A percentile compares a stretch with the other conserved stretches of the same genome.
Conservation (phyloP, 2,888 invertebrate species). For the Lepidocyrtinus sp. region DNA sequence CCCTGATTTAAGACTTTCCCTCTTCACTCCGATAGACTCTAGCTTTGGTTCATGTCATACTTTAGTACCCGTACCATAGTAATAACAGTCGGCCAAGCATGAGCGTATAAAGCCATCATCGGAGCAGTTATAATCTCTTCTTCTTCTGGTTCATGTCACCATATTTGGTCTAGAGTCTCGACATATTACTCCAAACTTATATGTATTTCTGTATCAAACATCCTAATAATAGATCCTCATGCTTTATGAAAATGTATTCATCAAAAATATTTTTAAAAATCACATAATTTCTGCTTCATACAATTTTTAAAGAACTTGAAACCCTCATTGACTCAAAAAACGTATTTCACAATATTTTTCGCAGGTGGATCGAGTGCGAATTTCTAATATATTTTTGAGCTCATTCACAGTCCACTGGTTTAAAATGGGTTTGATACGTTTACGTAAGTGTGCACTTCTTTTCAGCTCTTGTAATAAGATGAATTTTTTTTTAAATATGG, state of each 20-base stretch:
- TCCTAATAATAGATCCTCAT: not conserved
- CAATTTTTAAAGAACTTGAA: not conserved
- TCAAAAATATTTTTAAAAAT: not conserved
- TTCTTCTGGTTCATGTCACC: conserved; percentile 40
- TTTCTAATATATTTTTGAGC: not conserved
- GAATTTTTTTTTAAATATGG: not conserved
- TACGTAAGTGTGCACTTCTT: not conserved
- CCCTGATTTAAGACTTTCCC: conserved; percentile 37
- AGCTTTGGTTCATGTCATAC: conserved; percentile 15
- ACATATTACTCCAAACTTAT: not conserved
- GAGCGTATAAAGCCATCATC: conserved; percentile 11
- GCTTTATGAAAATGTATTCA: not conserved
- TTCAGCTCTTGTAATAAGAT: not conserved
- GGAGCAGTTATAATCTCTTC: conserved; percentile 25
- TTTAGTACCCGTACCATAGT: not conserved
- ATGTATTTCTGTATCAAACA: not conserved
- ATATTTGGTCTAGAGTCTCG: no score
- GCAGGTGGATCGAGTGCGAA: not conserved
- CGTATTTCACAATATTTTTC: not conserved
- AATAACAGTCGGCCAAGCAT: conserved; percentile 24
- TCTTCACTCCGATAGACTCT: not conserved
- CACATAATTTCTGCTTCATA: not conserved
- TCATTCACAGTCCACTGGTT: not conserved
- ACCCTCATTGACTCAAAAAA: not conserved
- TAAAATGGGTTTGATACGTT: not conserved